These are phyloP conservation scores for Fragum whitleyi DNA, from an alignment of 2,888 invertebrate species.

Conservation along the genomic window DNA sequence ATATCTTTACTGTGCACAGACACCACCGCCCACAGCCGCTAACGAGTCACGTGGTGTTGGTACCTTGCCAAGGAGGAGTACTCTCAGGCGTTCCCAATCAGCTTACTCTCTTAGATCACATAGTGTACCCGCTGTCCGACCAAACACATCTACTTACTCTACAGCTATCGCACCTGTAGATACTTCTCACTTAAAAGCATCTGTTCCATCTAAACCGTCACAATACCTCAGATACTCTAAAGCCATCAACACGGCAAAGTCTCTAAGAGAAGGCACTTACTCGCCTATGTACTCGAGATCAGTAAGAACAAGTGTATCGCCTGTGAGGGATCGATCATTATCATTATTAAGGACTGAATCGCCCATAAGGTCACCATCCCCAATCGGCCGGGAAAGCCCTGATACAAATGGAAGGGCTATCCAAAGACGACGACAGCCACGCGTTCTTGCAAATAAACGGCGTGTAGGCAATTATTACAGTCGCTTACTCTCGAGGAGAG, in stretches of 20 bases:
- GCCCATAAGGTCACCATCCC: slow-evolving; percentile 47
- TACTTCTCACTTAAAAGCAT: slow-evolving; percentile 37
- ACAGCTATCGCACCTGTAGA: slow-evolving; percentile 39
- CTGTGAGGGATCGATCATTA: slow-evolving; percentile 35
- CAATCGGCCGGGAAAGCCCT: slow-evolving; percentile 38
- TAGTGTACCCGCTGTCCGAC: slow-evolving; percentile 54
- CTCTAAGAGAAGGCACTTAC: slow-evolving; percentile 42
- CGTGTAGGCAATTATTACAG: slow-evolving; percentile 71
- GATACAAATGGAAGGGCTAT: slow-evolving; percentile 52
- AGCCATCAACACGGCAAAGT: slow-evolving; percentile 36
- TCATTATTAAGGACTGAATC: slow-evolving; percentile 46
- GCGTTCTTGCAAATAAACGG: slow-evolving; percentile 64
- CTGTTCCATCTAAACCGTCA: slow-evolving; percentile 47
- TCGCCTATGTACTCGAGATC: slow-evolving; percentile 51
- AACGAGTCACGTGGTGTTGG: slow-evolving; percentile 23
- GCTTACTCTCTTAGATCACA: slow-evolving; percentile 36
- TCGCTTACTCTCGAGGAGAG: slow-evolving; percentile 60
- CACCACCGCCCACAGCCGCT: slow-evolving; percentile 19
- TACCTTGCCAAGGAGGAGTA: slow-evolving; percentile 22
- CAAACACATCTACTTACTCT: slow-evolving; percentile 27
- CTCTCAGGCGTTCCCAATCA: slow-evolving; percentile 48
- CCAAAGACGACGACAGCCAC: slow-evolving; percentile 59
- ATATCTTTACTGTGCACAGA: slow-evolving; percentile 25
- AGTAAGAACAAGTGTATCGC: slow-evolving; percentile 47
- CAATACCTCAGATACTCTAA: slow-evolving; percentile 48